Evolutionary conservation across 2,797 vertebrate species (phyloP), one percentile per base, ranked within the genome.

Genomic region (Apogon hyalosoma): DNA sequence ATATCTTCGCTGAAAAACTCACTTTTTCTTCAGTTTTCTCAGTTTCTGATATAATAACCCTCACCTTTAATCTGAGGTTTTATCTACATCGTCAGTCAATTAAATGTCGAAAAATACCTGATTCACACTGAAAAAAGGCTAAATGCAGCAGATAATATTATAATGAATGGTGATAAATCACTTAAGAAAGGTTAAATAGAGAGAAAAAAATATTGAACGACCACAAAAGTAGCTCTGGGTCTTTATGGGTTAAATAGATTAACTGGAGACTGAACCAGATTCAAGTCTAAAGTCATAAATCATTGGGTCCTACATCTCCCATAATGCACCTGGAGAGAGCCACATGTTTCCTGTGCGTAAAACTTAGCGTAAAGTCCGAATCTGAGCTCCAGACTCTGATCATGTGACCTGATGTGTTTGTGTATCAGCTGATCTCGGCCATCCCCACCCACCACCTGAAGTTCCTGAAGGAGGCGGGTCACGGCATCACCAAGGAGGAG

Each of bases 391-490:
- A 24, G 21, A 24, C 21, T 5, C 40, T 41, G 40, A 41, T 41
- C 10, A 11, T 41, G 40, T 41, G 41, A 42, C 12, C 41, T n/a
- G 31, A 7, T 33, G 31, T 33, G 41, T 12, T 24, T 38, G 8
- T 43, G 3, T 43, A 2, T 16, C 89, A 99, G 98, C 18, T 99
- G 39, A 96, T 99, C 87, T 92, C 95, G 0, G 90, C 95, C 0
- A 78, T 99, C 80, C 98, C 98, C 0, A 99, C 96, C 1, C 95
- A 95, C 74, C 96, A 86, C 56, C 90, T 99, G 83, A 98, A 96
- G 92, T 99, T 99, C 95, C 92, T 99, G 85, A 99, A 95, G 90
- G 96, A 98, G 65, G 97, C 96, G 0, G 98, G 98, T 3, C 97
- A 98, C 0, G 97, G 97, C 63, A 95, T 86, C 86, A 91, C 94